These are phyloP conservation scores for Cynocephalus volans DNA, from an alignment of 2,113 vertebrate genomes.

Conservation along the genomic window DNA sequence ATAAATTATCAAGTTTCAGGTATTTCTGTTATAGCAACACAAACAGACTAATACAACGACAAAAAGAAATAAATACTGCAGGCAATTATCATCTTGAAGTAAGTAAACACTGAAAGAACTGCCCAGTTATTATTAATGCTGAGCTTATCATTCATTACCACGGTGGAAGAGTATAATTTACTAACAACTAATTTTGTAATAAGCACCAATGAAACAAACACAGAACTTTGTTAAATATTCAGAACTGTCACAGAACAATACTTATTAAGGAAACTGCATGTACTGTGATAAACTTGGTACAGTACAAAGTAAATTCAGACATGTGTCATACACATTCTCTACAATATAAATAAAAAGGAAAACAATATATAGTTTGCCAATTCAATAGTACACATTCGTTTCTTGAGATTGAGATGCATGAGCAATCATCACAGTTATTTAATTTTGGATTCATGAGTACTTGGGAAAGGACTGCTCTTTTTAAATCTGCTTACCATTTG, in stretches of 20 bases:
- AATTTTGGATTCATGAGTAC: not conserved
- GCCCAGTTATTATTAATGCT: constrained; percentile 25
- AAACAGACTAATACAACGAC: not conserved
- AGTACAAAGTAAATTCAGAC: constrained; percentile 49
- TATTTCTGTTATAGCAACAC: no score
- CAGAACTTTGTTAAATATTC: constrained; percentile 35
- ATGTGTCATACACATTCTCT: not conserved
- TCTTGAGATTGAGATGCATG: not conserved
- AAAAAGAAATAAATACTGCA: not conserved
- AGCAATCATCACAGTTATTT: not conserved
- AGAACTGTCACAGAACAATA: constrained; percentile 26
- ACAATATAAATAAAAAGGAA: not conserved
- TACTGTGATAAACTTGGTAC: not conserved
- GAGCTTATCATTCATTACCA: constrained; percentile 2
- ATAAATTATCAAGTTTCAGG: no score
- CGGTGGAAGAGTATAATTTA: constrained; percentile 53
- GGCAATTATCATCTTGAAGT: constrained; percentile 24
- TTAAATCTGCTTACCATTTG: constrained; percentile 90
- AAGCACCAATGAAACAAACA: constrained; percentile 36
- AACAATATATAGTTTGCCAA: not conserved
- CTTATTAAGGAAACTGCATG: not conserved
- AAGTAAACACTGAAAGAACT: not conserved
- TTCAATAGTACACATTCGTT: not conserved
- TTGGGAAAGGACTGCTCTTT: not conserved
- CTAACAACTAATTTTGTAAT: constrained; percentile 51